These are phyloP conservation scores for Acheta domesticus DNA, from an alignment of 2,888 invertebrate species.

Conservation along the genomic window DNA sequence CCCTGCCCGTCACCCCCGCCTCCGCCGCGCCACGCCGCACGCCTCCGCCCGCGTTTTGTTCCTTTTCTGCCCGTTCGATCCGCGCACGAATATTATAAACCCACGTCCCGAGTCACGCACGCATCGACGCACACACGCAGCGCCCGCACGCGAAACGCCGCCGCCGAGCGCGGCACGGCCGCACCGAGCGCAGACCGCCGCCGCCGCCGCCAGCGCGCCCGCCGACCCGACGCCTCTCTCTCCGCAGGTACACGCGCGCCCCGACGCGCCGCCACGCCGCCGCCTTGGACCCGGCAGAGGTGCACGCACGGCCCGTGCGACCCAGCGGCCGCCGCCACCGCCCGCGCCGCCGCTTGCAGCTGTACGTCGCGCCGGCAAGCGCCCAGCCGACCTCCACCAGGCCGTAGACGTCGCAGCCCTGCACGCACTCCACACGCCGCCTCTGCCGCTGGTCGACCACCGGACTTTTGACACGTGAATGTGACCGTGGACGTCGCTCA, in stretches of 20 bases:
- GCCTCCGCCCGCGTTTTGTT: neutral
- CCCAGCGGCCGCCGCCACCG: too few species aligned
- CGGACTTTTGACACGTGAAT: too few species aligned
- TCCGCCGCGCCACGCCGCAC: neutral
- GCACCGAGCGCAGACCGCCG: neutral
- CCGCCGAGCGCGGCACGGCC: neutral
- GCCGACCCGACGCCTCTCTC: neutral
- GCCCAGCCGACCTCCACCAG: too few species aligned
- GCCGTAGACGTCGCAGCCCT: too few species aligned
- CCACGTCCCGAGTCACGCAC: slow-evolving; percentile 1
- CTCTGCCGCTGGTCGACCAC: too few species aligned
- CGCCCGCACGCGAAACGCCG: slow-evolving; percentile 8
- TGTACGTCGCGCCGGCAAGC: too few species aligned
- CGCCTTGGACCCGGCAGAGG: neutral
- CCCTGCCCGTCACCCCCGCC: neutral
- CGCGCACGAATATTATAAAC: neutral
- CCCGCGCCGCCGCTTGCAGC: too few species aligned
- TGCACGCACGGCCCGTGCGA: too few species aligned
- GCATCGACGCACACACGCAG: slow-evolving; percentile 18
- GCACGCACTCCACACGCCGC: too few species aligned
- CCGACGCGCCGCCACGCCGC: neutral
- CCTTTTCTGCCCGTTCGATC: slow-evolving; percentile 18
- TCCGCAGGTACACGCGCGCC: neutral
- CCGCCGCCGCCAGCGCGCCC: neutral
- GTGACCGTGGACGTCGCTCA: too few species aligned